phyloP scores from a whole-genome alignment of 2,113 vertebrate species.

The Albula goreensis region DNA sequence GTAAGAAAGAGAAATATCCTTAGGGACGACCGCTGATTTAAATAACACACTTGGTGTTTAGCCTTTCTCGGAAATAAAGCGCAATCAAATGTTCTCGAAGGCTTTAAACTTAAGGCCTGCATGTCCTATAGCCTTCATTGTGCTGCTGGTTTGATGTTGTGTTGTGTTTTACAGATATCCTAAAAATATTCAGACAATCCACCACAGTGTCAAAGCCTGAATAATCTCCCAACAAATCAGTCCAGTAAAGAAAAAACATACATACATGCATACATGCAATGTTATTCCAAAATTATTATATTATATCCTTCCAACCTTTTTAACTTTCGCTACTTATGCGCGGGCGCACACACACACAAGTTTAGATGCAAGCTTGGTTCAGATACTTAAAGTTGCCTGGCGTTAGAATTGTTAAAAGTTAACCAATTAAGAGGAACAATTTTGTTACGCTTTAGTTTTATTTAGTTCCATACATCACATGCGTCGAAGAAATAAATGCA shows the following conservation, averaged over 20 bases:
- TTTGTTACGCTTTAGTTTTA: conserved; percentile 50
- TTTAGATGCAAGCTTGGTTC: too few species aligned
- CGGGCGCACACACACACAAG: neutral
- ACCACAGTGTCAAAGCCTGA: too few species aligned
- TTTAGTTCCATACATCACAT: conserved; percentile 69
- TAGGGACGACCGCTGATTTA: neutral
- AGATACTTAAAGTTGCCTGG: too few species aligned
- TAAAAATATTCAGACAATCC: too few species aligned
- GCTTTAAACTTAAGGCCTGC: neutral
- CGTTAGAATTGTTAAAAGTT: neutral
- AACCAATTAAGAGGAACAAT: conserved; percentile 17
- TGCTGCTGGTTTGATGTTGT: neutral
- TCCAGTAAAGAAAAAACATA: too few species aligned
- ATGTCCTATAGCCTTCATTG: neutral
- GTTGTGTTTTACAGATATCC: too few species aligned
- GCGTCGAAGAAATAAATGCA: conserved; percentile 64
- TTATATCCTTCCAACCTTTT: neutral
- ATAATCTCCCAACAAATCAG: too few species aligned
- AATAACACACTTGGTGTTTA: neutral
- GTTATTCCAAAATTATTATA: too few species aligned
- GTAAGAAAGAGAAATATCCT: conserved; percentile 52
- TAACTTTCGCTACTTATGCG: neutral
- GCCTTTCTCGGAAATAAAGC: neutral
- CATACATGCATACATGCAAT: too few species aligned
- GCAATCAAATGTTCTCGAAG: neutral